phyloP scores from a whole-genome alignment of 2,113 vertebrate species.

The Forbesichthys papilliferus region DNA sequence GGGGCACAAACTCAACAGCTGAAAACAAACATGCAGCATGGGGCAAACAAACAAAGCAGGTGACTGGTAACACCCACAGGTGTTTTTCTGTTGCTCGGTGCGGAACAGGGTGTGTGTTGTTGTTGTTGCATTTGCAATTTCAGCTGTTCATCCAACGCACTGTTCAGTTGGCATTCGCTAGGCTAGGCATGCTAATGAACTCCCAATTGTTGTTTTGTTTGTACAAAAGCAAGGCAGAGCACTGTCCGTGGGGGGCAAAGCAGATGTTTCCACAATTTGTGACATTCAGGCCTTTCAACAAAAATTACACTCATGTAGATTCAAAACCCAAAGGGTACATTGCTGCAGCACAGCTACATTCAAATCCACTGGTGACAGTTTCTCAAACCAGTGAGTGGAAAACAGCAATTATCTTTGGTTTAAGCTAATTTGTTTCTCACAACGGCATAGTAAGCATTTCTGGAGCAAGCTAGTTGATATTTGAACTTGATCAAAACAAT shows the following conservation, averaged over 20 bases:
- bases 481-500: too few relatives aligned
- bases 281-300: too few relatives aligned
- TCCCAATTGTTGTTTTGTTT: too few relatives aligned
- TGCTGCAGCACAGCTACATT: not conserved
- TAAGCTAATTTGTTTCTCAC: slow-evolving; percentile 51
- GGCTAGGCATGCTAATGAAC: slow-evolving; percentile 44
- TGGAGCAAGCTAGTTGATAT: too few relatives aligned
- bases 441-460: too few relatives aligned
- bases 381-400: slow-evolving; percentile 42
- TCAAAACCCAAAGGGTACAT: slow-evolving; percentile 41
- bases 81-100: not conserved
- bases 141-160: slow-evolving; percentile 27
- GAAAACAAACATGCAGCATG: slow-evolving; percentile 11
- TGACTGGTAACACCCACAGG: slow-evolving; percentile 10
- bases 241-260: too few relatives aligned
- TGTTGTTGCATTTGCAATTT: slow-evolving; percentile 32
- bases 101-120: slow-evolving; percentile 1
- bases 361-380: too few relatives aligned
- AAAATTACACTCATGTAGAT: slow-evolving; percentile 10
- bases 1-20: not conserved
- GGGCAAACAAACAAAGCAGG: slow-evolving; percentile 31
- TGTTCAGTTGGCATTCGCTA: slow-evolving; percentile 21
- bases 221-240: too few relatives aligned
- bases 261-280: too few relatives aligned
- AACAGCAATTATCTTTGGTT: slow-evolving; percentile 53